A percentile compares a stretch with the other conserved stretches of the same genome.
phyloP scores from a whole-genome alignment of 2,797 vertebrate genomes.

The Mionectes olivaceus region DNA sequence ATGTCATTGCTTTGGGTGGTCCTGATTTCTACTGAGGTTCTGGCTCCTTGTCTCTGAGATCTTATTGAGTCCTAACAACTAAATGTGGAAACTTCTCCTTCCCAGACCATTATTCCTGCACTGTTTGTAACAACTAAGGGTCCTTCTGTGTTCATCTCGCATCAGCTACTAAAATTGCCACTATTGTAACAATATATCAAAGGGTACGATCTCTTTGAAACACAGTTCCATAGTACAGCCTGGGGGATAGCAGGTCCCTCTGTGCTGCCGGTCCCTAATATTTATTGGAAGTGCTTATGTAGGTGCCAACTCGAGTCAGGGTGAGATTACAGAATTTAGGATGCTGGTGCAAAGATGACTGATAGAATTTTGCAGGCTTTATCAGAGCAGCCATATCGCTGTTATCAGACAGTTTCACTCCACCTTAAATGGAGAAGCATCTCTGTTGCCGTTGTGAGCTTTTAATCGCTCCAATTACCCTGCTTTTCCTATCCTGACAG shows the following conservation, averaged over 20 bases:
- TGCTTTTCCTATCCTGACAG: constrained; percentile 20
- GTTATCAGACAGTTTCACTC: not conserved
- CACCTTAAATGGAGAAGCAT: constrained; percentile 32
- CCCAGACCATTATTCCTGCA: not conserved
- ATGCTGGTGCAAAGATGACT: not conserved
- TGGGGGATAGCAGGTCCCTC: not conserved
- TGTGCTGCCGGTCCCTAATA: not conserved
- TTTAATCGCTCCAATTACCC: constrained; percentile 51
- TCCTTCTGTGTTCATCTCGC: not conserved
- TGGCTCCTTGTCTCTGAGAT: not conserved
- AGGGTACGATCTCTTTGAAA: not conserved
- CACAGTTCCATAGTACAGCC: not conserved
- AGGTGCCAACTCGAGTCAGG: not conserved
- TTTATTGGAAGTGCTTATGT: not conserved
- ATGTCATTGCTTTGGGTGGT: not conserved
- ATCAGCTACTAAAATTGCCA: not conserved
- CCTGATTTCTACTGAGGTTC: not conserved
- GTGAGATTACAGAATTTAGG: not conserved
- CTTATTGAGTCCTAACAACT: not conserved
- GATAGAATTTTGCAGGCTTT: not conserved
- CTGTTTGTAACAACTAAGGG: not conserved
- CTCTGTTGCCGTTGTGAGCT: constrained; percentile 25
- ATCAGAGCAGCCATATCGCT: not conserved
- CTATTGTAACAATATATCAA: not conserved
- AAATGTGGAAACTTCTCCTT: not conserved